Evolutionary conservation across 2,113 vertebrate genomes (phyloP).

Genomic region (Girardinichthys multiradiatus): DNA sequence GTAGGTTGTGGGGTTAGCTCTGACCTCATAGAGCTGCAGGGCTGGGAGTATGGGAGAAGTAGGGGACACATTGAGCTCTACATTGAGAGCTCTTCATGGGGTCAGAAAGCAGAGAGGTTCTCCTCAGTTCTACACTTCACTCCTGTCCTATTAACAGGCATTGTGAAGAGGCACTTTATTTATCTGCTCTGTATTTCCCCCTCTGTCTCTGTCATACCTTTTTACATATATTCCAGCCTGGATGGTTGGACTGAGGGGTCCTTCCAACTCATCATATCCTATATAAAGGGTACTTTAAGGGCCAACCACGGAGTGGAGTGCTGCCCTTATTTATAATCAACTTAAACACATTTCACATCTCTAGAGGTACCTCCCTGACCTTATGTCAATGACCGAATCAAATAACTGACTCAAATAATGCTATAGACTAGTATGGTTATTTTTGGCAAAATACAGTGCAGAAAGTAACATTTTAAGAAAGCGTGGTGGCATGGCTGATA

Average conservation of each 20-base stretch:
- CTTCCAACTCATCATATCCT: conserved; percentile 53
- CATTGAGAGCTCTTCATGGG: conserved; percentile 70
- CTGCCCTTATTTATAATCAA: conserved; percentile 67
- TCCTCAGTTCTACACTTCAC: conserved; percentile 56
- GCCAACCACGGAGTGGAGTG: conserved; percentile 51
- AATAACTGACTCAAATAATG: neutral
- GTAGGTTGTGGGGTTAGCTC: conserved; percentile 61
- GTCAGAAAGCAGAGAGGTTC: conserved; percentile 61
- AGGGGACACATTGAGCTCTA: conserved; percentile 56
- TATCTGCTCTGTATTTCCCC: conserved; percentile 63
- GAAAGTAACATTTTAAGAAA: neutral
- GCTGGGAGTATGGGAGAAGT: conserved; percentile 63
- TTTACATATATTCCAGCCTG: conserved; percentile 21
- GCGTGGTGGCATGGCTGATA: no score
- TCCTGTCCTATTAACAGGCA: conserved; percentile 69
- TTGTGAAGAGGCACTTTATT: conserved; percentile 72
- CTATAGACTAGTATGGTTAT: neutral
- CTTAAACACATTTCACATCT: conserved; percentile 56
- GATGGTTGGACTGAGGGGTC: conserved; percentile 48
- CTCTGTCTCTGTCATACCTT: conserved; percentile 1
- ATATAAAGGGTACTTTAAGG: conserved; percentile 62
- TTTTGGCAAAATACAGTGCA: neutral
- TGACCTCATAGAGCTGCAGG: conserved; percentile 53
- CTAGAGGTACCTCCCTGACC: conserved; percentile 30
- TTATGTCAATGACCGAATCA: conserved; percentile 31